Evolutionary conservation across 1,140 invertebrate species (phyloP), one percentile per base, ranked within the genome.

Genomic region (Drosophila auraria): DNA sequence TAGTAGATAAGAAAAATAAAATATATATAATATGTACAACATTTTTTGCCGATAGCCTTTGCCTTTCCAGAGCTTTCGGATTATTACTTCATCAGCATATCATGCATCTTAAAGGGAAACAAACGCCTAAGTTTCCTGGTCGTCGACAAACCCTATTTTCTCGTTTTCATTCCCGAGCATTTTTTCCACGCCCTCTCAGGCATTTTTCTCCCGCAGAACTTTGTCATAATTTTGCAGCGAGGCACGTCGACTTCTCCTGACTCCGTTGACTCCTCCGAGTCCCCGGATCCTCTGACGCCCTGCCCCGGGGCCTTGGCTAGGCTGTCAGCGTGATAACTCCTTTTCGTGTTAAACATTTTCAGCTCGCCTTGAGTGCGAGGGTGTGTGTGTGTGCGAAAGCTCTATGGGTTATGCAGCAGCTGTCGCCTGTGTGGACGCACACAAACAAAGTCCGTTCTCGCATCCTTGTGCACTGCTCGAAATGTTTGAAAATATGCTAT

Each of bases 291-390:
- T 61, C 33, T 36, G 53, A 49, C 12, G 56, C 51, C 40, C 27
- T 51, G 62, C 73, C 63, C 56, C 58, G 17, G 77, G 60, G 59
- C 57, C 56, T 73, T 53, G 59, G 78, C 78, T 73, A 74, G 54
- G 54, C 81, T 89, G 84, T 89, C 84, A 89, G 84, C 63, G 70
- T 89, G 84, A 89, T 89, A 89, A 89, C 84, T 89, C 84, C 84
- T 89, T 89, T 89, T 89, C 81, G 84, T 89, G 84, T 89, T 89
- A 60, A 89, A 89, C 84, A 89, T 89, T 89, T 89, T 89, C 82
- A 89, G 59, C 81, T 82, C 69, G 80, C 78, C 83, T 78, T 59
- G 60, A 62, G 83, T 68, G 58, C 59, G 51, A 15, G 59, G 75
- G 44, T 42, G 47, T n/a, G 71, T 56, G 42, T 57, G 62, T 50